A percentile compares a stretch with the other conserved stretches of the same genome.
These are phyloP conservation scores for Eupithecia centaureata DNA, from an alignment of 2,888 invertebrate species.

Conservation along the genomic window DNA sequence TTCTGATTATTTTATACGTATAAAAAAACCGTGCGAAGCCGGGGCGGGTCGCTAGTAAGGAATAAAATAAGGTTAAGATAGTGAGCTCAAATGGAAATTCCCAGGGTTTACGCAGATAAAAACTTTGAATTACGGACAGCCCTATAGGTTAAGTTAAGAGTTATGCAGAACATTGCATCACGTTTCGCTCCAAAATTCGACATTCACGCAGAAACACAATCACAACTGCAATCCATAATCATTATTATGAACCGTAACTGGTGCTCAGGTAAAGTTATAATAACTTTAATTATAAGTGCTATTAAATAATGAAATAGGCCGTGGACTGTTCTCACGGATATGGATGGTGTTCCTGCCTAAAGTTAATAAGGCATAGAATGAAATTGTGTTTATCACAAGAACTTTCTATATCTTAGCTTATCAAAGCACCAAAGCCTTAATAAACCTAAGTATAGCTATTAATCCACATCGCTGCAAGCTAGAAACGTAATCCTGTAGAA, in stretches of 20 bases:
- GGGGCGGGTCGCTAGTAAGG: too few relatives aligned
- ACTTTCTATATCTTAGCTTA: too few relatives aligned
- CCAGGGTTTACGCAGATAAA: neutral
- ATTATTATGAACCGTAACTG: constrained; percentile 15
- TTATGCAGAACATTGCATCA: constrained; percentile 14
- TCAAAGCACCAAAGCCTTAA: neutral
- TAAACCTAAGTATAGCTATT: neutral
- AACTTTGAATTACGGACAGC: constrained; percentile 6
- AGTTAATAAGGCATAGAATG: neutral
- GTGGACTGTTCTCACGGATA: neutral
- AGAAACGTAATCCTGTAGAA: neutral
- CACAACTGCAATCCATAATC: constrained; percentile 12
- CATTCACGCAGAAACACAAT: constrained; percentile 19
- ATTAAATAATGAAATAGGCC: neutral
- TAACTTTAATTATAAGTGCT: neutral
- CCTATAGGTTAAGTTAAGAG: constrained; percentile 8
- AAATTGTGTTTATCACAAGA: too few relatives aligned
- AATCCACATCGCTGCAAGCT: neutral
- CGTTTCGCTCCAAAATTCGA: constrained; percentile 26
- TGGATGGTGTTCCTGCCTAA: neutral
- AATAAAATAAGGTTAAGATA: too few relatives aligned
- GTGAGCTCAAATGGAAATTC: too few relatives aligned
- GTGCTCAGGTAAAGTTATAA: neutral
- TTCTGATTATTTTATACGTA: too few relatives aligned
- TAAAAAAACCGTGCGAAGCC: too few relatives aligned